Base-by-base conservation (phyloP, 2,888 invertebrate species). In the Folsomia manolachei region DNA sequence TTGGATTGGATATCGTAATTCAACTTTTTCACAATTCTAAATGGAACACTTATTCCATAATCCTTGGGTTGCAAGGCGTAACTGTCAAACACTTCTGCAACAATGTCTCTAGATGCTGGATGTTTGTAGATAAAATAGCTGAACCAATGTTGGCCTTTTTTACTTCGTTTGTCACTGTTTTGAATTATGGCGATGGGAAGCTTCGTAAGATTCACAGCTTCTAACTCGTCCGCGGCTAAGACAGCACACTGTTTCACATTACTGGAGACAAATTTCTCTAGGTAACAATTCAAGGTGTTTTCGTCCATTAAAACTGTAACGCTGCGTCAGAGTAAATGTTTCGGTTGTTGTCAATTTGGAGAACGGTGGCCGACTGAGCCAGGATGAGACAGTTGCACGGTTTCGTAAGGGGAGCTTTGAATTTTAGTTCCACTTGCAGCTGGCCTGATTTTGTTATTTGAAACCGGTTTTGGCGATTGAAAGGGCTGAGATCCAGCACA, bases 371-470 rank as follows among this genome's bases (percentile, higher is more conserved):
- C 1, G 9, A 51, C 24, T 66, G 51, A 2, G 23, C 51, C 1
- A 52, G 1, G 2, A 2, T 7, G 9, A 66, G 14, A 51, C 66
- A 66, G 23, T n/a, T 66, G 24, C 39, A 51, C 11, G 52, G 1
- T 1, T 39, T 27, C 19, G 51, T 52, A 2, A 66, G n/a, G 21
- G 66, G 19, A 1, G 4, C 23, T 51, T 24, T 4, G 21, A 66
- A 66, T 23, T 66, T 39, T 9, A 66, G 14, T 51, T 66, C 66
- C 4, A 66, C 4, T 21, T 66, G 27, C 2, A 66, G 27, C 23
- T 66, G 66, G 21, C 66, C 66, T 27, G 9, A 27, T 14, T 64
- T 64, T 27, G 25, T 9, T n/a, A 27, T 25, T n/a, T 64, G 64
- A 21, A 64, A 64, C n/a, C 27, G 27, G 19, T 27, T 27, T 27